phyloP scores from a whole-genome alignment of 2,113 vertebrate genomes.

The Eclectus roratus region DNA sequence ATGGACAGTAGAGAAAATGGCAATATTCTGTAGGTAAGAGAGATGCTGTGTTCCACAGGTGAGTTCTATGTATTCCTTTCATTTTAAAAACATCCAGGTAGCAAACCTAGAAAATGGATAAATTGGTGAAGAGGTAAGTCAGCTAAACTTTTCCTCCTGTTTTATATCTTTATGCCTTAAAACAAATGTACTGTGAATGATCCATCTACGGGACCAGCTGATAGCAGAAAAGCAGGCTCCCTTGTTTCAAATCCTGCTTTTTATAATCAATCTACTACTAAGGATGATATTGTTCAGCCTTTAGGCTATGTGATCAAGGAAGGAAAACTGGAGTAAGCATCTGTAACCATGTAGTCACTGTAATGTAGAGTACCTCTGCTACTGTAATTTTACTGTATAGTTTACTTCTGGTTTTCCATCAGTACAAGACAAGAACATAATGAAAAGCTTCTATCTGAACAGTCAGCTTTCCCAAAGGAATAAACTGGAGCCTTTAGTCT shows the following conservation, averaged over 20 bases:
- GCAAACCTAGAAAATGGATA: not conserved
- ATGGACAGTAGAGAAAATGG: not conserved
- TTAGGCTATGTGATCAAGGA: not conserved
- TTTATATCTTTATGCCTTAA: not conserved
- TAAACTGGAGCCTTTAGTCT: not conserved
- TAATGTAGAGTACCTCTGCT: accelerated
- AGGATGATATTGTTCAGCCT: not conserved
- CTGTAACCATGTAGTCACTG: not conserved
- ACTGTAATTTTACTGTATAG: not conserved
- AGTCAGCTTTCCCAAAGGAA: not conserved
- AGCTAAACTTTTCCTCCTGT: not conserved
- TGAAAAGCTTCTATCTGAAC: not conserved
- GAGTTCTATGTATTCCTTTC: not conserved
- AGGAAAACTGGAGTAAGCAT: not conserved
- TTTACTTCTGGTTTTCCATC: not conserved
- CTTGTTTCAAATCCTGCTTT: not conserved
- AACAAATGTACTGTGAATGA: not conserved
- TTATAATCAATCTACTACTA: not conserved
- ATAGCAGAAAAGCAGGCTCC: not conserved
- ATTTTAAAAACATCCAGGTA: not conserved
- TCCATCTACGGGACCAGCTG: not conserved
- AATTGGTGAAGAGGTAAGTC: not conserved
- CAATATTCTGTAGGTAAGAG: not conserved
- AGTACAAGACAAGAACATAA: not conserved
- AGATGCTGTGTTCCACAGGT: not conserved